These are phyloP conservation scores for Limnephilus auricula DNA, from an alignment of 2,888 invertebrate species.

Conservation along the genomic window DNA sequence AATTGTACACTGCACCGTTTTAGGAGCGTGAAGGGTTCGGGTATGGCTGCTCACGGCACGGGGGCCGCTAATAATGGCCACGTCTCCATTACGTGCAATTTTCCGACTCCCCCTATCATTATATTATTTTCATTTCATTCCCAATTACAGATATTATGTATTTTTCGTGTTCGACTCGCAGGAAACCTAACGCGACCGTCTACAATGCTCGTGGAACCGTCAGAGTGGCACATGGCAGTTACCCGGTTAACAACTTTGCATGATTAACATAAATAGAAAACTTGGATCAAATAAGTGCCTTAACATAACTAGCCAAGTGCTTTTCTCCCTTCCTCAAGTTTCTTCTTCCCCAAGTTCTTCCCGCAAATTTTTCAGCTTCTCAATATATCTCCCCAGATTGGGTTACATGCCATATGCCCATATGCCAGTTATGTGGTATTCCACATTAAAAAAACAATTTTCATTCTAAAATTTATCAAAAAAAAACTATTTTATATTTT, in stretches of 20 bases:
- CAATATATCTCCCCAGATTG: too few relatives aligned
- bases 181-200: conserved; percentile 45
- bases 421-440: too few relatives aligned
- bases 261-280: conserved; percentile 10
- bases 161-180: conserved; percentile 56
- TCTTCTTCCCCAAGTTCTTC: too few relatives aligned
- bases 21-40: background rate
- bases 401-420: too few relatives aligned
- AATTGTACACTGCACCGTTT: background rate
- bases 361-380: too few relatives aligned
- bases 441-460: too few relatives aligned
- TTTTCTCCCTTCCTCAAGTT: too few relatives aligned
- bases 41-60: background rate
- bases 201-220: background rate
- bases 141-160: conserved; percentile 64
- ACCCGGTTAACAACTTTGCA: background rate
- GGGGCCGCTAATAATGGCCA: conserved; percentile 43
- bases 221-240: background rate
- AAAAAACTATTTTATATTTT: too few relatives aligned
- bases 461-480: too few relatives aligned
- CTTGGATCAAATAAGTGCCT: background rate
- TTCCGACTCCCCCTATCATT: conserved; percentile 54
- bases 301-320: background rate
- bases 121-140: conserved; percentile 61
- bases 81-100: conserved; percentile 58